phyloP scores from a whole-genome alignment of 2,888 invertebrate genomes.

The Cantharis nigra region DNA sequence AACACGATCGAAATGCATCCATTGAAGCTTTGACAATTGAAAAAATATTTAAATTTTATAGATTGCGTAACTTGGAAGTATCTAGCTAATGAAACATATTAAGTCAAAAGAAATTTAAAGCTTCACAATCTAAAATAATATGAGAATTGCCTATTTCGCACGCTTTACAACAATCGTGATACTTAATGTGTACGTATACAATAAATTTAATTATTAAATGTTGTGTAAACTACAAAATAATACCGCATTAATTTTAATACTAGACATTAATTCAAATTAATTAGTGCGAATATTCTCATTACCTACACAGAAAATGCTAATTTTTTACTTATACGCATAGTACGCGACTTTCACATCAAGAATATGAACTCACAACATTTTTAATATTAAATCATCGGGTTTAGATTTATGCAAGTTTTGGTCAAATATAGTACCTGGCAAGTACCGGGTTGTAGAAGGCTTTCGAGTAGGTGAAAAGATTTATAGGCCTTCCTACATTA shows the following conservation, averaged over 20 bases:
- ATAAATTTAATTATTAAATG: neutral
- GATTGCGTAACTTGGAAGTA: neutral
- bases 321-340: neutral
- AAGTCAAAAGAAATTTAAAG: neutral
- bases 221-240: neutral
- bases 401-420: neutral
- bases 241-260: neutral
- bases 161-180: neutral
- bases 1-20: neutral
- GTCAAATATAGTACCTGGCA: too few species aligned
- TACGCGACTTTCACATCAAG: neutral
- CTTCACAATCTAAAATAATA: neutral
- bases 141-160: neutral
- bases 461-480: neutral
- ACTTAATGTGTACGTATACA: neutral
- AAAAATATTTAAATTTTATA: neutral
- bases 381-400: neutral
- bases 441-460: neutral
- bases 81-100: neutral
- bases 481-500: neutral
- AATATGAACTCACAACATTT: neutral
- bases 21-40: neutral
- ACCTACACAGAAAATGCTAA: neutral
- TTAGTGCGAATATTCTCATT: neutral
- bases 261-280: neutral